These are phyloP conservation scores for Thymelicus acteon DNA, from an alignment of 2,888 invertebrate genomes.

Conservation along the genomic window DNA sequence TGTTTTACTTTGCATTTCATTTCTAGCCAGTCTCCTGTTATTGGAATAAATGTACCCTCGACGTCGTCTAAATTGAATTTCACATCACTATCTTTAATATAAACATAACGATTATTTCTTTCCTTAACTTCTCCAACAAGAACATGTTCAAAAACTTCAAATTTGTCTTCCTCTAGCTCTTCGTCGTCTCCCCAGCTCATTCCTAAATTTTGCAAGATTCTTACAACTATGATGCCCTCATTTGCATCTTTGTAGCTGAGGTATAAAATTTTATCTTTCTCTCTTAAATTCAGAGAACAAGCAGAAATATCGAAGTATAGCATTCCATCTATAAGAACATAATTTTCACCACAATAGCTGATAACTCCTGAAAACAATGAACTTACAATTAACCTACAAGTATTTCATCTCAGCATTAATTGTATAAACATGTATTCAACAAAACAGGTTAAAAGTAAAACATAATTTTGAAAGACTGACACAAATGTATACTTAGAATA, in stretches of 20 bases:
- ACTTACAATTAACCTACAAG: neutral
- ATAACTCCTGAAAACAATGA: slow-evolving; percentile 79
- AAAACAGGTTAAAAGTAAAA: too few relatives aligned
- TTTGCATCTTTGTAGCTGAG: slow-evolving; percentile 78
- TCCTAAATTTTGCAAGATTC: slow-evolving; percentile 83
- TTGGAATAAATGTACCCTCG: slow-evolving; percentile 86
- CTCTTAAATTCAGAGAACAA: slow-evolving; percentile 62
- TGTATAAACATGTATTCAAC: too few relatives aligned
- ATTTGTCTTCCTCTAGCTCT: slow-evolving; percentile 60
- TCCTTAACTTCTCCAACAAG: slow-evolving; percentile 66
- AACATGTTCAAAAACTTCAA: slow-evolving; percentile 65
- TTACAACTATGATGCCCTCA: slow-evolving; percentile 79
- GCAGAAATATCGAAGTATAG: slow-evolving; percentile 79
- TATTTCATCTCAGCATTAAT: too few relatives aligned
- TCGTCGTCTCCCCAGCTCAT: slow-evolving; percentile 78
- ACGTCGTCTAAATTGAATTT: slow-evolving; percentile 86
- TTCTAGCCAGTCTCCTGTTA: slow-evolving; percentile 89
- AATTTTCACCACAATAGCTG: slow-evolving; percentile 77
- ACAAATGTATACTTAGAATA: too few relatives aligned
- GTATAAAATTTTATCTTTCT: slow-evolving; percentile 85
- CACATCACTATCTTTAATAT: slow-evolving; percentile 83
- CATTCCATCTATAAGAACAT: slow-evolving; percentile 85
- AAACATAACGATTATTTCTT: slow-evolving; percentile 64
- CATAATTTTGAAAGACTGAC: too few relatives aligned
- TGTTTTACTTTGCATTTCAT: slow-evolving; percentile 86